Percentiles rank a stretch among this genome's conserved stretches.
Conservation (phyloP, 2,113 vertebrate species). For the Microtus ochrogaster region DNA sequence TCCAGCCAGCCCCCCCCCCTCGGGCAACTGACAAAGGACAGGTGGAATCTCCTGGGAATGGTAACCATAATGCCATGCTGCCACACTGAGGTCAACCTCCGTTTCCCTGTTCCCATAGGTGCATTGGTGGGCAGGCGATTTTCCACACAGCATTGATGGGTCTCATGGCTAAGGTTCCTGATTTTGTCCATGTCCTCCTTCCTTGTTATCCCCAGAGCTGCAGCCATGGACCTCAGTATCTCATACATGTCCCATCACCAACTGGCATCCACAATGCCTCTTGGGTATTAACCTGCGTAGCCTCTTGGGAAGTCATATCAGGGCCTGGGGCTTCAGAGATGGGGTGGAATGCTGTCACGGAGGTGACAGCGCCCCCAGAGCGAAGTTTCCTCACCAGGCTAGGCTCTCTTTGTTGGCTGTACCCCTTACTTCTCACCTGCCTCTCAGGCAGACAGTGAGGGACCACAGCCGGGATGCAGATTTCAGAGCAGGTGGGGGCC, state of each 20-base stretch:
- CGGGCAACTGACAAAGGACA: too few relatives aligned
- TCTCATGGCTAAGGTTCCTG: not conserved
- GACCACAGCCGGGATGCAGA: not conserved
- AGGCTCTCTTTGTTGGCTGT: not conserved
- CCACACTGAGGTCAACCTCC: not conserved
- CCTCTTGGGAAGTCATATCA: not conserved
- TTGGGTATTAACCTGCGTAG: not conserved
- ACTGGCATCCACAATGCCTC: too few relatives aligned
- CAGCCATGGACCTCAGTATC: not conserved
- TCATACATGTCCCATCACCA: not conserved
- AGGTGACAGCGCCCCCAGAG: not conserved
- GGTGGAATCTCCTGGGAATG: not conserved
- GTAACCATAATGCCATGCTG: rapidly evolving
- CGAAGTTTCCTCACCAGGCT: not conserved
- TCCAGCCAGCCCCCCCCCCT: not conserved
- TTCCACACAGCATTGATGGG: not conserved
- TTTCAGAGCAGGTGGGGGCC: not conserved
- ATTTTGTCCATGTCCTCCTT: not conserved
- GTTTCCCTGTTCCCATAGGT: not conserved
- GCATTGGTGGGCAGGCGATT: rapidly evolving
- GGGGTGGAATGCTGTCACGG: too few relatives aligned
- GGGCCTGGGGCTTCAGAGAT: not conserved
- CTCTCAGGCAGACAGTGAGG: not conserved
- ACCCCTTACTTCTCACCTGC: not conserved
- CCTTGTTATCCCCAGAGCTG: not conserved